Base-by-base conservation (phyloP, 1,140 invertebrate genomes). In the Ceratosolen solmsi region DNA sequence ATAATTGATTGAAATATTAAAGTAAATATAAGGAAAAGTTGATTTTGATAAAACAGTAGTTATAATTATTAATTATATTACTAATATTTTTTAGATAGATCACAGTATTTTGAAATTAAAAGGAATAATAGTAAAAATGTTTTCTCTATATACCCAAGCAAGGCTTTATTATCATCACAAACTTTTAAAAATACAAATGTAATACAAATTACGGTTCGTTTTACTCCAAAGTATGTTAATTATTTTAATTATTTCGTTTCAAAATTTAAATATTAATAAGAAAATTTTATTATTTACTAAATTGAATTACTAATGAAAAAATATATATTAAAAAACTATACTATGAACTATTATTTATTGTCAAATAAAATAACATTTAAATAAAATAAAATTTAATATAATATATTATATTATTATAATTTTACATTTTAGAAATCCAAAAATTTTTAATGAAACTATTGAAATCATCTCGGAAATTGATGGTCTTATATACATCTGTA, bases 211-310 rank as follows among this genome's bases (percentile, higher is more conserved):
- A 76, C 58, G n/a, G 15, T 82, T 36, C 51, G 41, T n/a, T 86
- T 86, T 22, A 70, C 33, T 51, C 84, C 85, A 63, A 84, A 54
- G 85, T 86, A 82, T 74, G n/a, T 81, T 71, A n/a, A 65, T 68
- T 63, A 56, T n/a, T 71, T 71, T 30, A 60, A 25, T 20, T 0
- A 1, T 1, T 27, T 46, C 30, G 38, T 73, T 73, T 73, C 41
- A 73, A 73, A 54, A 73, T 51, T 58, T 58, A 75, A 58, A 33
- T 58, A n/a, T n/a, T n/a, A n/a, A n/a, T n/a, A n/a, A n/a, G n/a
- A n/a, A n/a, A n/a, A n/a, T n/a, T n/a, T n/a, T n/a, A n/a, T n/a
- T n/a, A n/a, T n/a, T n/a, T n/a, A n/a, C n/a, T n/a, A n/a, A n/a
- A n/a, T n/a, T n/a, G n/a, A n/a, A n/a, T n/a, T n/a, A n/a, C n/a